Base-by-base conservation (phyloP, 1,140 invertebrate species). In the Bombus sibiricus region DNA sequence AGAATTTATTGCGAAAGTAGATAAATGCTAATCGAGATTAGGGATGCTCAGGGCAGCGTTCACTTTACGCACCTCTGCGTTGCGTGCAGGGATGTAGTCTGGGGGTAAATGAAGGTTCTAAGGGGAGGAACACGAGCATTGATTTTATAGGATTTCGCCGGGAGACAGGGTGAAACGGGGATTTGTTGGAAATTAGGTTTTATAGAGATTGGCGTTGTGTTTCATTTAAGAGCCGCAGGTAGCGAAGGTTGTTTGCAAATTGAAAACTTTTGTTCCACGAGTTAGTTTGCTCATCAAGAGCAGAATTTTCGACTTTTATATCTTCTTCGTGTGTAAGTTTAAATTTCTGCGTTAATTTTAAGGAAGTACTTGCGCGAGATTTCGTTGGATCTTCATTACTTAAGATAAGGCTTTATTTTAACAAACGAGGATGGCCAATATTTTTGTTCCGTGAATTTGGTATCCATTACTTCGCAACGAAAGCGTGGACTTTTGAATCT, bases 331-430 rank as follows among this genome's bases (percentile, higher is more conserved):
- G 8, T 28, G 64, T 4, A 18, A 68, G 34, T 68, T 68, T 34
- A 34, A 25, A 68, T 37, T 37, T 37, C 34, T 37, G 32, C 5
- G 5, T 66, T 32, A 15, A 66, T 64, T 32, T 32, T 32, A 2
- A 15, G 10, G 0, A 32, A 32, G 13, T 18, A 6, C 13, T 64
- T 4, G 18, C 2, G 2, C 1, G 1, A 3, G 15, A 22, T 4
- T 68, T 37, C 10, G 34, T 8, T 4, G n/a, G 15, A 13, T 62
- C 28, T 62, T n/a, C 10, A 5, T n/a, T n/a, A 13, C 28, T n/a
- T 3, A 3, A 12, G 28, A n/a, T 34, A n/a, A 62, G 15, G 0
- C 15, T 32, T 64, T 8, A 28, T 32, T 32, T 64, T 32, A 32
- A 64, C 57, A 59, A 28, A 59, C 57, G 57, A 28, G 9, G 9